Base-by-base conservation (phyloP, 2,888 invertebrate species). In the Himalopsyche kuldschensis region DNA sequence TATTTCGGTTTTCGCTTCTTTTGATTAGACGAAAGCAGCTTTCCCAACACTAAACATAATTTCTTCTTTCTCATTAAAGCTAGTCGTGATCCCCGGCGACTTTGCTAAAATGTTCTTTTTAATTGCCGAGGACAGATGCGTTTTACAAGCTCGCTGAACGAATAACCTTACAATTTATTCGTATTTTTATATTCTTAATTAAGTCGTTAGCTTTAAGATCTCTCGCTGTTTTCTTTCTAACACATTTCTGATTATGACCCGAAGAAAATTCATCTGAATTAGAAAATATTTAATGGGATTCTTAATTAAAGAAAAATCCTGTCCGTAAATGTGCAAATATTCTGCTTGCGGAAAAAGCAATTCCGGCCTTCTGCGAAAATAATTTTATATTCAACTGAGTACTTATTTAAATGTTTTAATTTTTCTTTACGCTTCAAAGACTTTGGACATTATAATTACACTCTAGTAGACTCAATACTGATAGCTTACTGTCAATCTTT, bases 131-230 rank as follows among this genome's bases (percentile, higher is more conserved):
- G 86, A 86, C 86, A 86, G 86, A 86, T 86, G 86, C 84, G 86
- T 84, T 84, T 84, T 83, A 84, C 85, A 85, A 82, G 84, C 84
- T 75, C 77, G 78, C 84, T 79, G 80, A 24, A 75, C 80, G 76
- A 83, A 77, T 55, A 55, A 55, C 55, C 77, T 76, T 80, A 76
- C 84, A 84, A 84, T 84, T 86, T 84, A 86, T 84, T 84, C 83
- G 78, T 84, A 84, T 86, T 86, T 86, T 86, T 86, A 86, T 86
- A 86, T 84, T 86, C 84, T 86, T 86, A 86, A 86, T 86, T 86
- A 86, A 86, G 86, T 80, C 83, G 82, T 84, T 82, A 63, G 77
- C 80, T 81, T 55, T 80, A 69, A 80, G 81, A 82, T 75, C 75
- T 79, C 82, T 79, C 82, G 75, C 80, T 80, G 55, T 55, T 80